Evolutionary conservation across 37 sponge, comb jelly and placozoan genomes (phyloP).

Genomic region (Haliclona indistincta): DNA sequence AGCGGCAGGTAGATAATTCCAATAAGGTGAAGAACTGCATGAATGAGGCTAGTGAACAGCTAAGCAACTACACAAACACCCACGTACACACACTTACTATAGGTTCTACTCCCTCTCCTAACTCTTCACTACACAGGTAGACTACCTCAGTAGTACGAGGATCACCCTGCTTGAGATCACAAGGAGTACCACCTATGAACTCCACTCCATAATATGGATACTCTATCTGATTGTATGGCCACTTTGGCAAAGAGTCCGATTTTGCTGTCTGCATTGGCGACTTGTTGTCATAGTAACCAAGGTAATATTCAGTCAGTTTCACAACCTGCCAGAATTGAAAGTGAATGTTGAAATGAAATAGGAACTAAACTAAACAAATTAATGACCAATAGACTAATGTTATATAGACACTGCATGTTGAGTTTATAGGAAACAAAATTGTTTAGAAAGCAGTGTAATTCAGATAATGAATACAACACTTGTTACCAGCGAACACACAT

Average conservation of each 20-base stretch:
- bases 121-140: slow-evolving; percentile 64
- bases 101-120: too few relatives aligned
- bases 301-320: slow-evolving; percentile 11
- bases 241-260: slow-evolving; percentile 38
- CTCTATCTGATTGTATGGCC: slow-evolving; percentile 45
- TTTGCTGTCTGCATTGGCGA: too few relatives aligned
- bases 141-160: slow-evolving; percentile 36
- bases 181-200: slow-evolving; percentile 64
- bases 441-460: too few relatives aligned
- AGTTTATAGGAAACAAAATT: too few relatives aligned
- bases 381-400: too few relatives aligned
- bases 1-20: slow-evolving; percentile 72
- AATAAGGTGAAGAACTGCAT: slow-evolving; percentile 52
- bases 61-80: background rate
- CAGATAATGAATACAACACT: too few relatives aligned
- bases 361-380: too few relatives aligned
- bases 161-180: slow-evolving; percentile 50
- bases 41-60: slow-evolving; percentile 1
- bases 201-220: slow-evolving; percentile 69
- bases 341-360: too few relatives aligned
- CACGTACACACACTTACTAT: slow-evolving; percentile 44
- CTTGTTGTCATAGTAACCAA: background rate
- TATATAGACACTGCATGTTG: too few relatives aligned
- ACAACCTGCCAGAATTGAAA: too few relatives aligned
- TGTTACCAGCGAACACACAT: too few relatives aligned